Percentiles rank a stretch among this genome's conserved stretches.
Evolutionary conservation across 1,140 invertebrate species (phyloP).

Genomic region (Globodera rostochiensis): DNA sequence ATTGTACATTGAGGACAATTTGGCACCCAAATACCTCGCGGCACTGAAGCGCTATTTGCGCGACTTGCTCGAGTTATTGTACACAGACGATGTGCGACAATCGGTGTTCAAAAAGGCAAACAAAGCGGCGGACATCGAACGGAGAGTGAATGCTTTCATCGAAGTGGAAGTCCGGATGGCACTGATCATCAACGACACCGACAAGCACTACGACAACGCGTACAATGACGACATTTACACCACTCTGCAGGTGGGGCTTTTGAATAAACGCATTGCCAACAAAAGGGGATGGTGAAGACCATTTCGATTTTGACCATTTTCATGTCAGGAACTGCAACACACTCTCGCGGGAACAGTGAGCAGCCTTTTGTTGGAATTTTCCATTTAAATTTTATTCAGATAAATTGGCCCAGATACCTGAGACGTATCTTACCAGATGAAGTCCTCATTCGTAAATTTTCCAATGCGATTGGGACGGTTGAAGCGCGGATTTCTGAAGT

Average conservation of each 20-base stretch:
- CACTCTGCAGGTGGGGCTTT: constrained; percentile 19
- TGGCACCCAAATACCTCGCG: constrained; percentile 25
- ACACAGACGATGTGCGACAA: constrained; percentile 19
- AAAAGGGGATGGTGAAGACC: too few relatives aligned
- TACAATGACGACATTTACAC: constrained; percentile 36
- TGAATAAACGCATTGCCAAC: too few relatives aligned
- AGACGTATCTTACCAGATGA: constrained; percentile 34
- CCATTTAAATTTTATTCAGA: constrained; percentile 14
- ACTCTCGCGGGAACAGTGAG: constrained; percentile 35
- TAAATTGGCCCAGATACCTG: constrained; percentile 37
- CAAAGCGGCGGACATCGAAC: constrained; percentile 29
- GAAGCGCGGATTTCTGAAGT: constrained; percentile 22
- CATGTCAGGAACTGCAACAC: constrained; percentile 26
- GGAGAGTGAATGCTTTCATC: constrained; percentile 34
- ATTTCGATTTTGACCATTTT: not conserved
- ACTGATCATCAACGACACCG: constrained; percentile 32
- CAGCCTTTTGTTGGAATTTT: not conserved
- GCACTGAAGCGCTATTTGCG: constrained; percentile 29
- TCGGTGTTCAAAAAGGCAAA: constrained; percentile 25
- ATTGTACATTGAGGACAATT: constrained; percentile 31
- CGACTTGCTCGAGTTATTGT: constrained; percentile 22
- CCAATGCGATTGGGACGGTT: constrained; percentile 11
- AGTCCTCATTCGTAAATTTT: constrained; percentile 22
- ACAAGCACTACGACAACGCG: constrained; percentile 42
- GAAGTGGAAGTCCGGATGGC: constrained; percentile 36